phyloP scores from a whole-genome alignment of 2,113 vertebrate species.

The Psophia crepitans region DNA sequence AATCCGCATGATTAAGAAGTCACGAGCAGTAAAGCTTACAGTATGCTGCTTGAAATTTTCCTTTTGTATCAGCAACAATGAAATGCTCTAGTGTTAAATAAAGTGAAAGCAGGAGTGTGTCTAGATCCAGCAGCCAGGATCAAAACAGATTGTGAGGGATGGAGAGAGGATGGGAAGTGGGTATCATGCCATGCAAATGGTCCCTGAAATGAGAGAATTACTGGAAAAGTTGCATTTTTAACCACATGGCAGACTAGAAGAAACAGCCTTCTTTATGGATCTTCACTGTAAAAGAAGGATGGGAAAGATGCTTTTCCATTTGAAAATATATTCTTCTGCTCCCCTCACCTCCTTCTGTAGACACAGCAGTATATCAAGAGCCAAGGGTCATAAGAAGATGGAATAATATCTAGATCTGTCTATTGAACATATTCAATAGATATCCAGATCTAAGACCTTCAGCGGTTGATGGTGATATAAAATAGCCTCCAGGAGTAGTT shows the following conservation, averaged over 20 bases:
- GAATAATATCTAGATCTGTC: not conserved
- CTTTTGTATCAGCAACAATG: slow-evolving; percentile 40
- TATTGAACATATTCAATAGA: not conserved
- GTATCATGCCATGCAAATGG: not conserved
- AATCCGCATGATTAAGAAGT: slow-evolving; percentile 59
- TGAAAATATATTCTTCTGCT: not conserved
- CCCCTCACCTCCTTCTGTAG: not conserved
- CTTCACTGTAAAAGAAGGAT: not conserved
- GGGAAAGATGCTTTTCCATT: not conserved
- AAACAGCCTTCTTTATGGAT: not conserved
- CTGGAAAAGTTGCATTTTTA: not conserved
- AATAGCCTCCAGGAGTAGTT: not conserved
- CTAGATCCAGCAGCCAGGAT: not conserved
- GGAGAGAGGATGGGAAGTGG: not conserved
- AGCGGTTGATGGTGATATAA: not conserved
- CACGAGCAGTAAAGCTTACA: slow-evolving; percentile 40
- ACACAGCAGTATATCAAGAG: not conserved
- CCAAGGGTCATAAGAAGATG: not conserved
- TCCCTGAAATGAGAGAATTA: not conserved
- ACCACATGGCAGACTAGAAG: not conserved
- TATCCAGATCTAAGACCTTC: not conserved
- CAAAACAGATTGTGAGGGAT: not conserved
- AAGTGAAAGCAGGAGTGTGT: slow-evolving; percentile 47
- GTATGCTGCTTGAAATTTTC: slow-evolving; percentile 47
- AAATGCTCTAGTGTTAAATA: not conserved